Evolutionary conservation across 2,888 invertebrate genomes (phyloP), one percentile per base, ranked within the genome.

Genomic region (Apotomis betuletana): DNA sequence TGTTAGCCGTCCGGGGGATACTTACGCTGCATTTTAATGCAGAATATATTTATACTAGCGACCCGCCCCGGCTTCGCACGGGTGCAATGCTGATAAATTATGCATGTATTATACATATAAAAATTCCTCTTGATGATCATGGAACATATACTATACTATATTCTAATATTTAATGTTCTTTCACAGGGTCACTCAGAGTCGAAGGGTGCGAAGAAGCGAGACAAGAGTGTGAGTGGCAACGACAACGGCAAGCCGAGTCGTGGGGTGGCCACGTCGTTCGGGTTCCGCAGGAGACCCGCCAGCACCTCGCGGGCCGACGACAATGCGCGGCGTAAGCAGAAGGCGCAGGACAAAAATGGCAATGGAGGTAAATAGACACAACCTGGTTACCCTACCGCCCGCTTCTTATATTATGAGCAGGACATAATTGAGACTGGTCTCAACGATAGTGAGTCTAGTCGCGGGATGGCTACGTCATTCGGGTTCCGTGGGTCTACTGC

Each of bases 211-310:
- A 93, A 93, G 85, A 95, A 94, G 81, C 91, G 94, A 77, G 92
- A 92, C 78, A 92, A 92, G 80, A 91, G 90, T 74, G 87, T 84
- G 73, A 81, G 83, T 12, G 86, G 89, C 12, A 92, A 92, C 82
- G 91, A 91, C 3, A 93, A 90, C 80, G 82, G 87, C 73, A 93
- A 94, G 80, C 94, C 91, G 70, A 95, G 94, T 74, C 94, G 95
- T 76, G 97, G 97, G 65, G 96, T 97, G 75, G 96, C 97, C 72
- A 97, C 96, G 84, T 97, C 97, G 58, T 97, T 97, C 87, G 97
- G 97, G 62, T 97, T 97, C 90, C 96, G 96, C 65, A 94, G 96
- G 74, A 95, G 96, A 70, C 94, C 93, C 1, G 93, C 93, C 75
- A 91, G 91, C 84, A 88, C 88, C 58, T 92, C 92, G 54, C 87